Conservation (phyloP, 2,888 invertebrate genomes). For the Iselma pallidipennis region DNA sequence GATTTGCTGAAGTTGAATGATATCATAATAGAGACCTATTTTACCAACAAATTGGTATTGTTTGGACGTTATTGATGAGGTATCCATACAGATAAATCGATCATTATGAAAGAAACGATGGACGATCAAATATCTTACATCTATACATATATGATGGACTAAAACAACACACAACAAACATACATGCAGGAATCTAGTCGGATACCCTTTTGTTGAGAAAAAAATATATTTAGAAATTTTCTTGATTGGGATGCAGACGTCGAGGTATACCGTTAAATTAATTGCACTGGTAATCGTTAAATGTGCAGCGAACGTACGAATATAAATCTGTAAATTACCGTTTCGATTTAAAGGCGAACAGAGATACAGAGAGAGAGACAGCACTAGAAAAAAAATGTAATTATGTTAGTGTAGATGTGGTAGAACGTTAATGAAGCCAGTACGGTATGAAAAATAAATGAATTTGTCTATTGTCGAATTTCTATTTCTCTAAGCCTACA, state of each 20-base stretch:
- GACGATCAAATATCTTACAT: conserved; percentile 7
- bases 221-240: neutral
- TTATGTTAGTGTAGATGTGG: neutral
- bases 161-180: no score
- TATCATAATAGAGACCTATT: conserved; percentile 13
- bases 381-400: neutral
- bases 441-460: neutral
- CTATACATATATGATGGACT: neutral
- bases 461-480: neutral
- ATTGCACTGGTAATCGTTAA: neutral
- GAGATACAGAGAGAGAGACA: neutral
- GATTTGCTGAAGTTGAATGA: neutral
- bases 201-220: neutral
- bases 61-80: conserved; percentile 15
- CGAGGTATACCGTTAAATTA: neutral
- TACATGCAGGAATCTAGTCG: neutral
- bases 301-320: conserved; percentile 2
- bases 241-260: neutral
- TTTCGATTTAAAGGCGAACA: neutral
- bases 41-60: conserved; percentile 18
- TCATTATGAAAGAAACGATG: conserved; percentile 5
- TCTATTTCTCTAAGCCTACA: neutral
- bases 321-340: neutral
- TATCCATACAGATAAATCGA: conserved; percentile 16
- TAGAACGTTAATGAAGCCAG: neutral